A percentile compares a stretch with the other conserved stretches of the same genome.
phyloP scores from a whole-genome alignment of 1,140 invertebrate genomes.

The Hylaeus anthracinus region DNA sequence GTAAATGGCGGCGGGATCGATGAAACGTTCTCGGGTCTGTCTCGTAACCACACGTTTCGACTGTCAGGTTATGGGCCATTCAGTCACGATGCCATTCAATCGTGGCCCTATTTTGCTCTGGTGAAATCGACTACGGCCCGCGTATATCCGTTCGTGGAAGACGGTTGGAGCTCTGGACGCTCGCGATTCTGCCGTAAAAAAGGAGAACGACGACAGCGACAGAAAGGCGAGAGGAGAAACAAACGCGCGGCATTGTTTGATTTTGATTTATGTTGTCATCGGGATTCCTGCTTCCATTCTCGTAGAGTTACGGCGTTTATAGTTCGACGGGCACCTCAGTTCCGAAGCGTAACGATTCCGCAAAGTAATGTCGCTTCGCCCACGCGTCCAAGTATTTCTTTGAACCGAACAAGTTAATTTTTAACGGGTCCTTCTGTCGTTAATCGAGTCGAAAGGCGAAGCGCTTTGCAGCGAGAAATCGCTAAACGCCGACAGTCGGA shows the following conservation, averaged over 20 bases:
- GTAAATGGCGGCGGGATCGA: conserved; percentile 38
- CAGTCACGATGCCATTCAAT: conserved; percentile 56
- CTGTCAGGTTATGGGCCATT: conserved; percentile 56
- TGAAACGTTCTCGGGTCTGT: conserved; percentile 39
- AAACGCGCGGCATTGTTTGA: conserved; percentile 17
- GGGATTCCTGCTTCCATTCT: conserved; percentile 18
- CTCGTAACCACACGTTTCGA: conserved; percentile 47
- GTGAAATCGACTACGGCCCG: conserved; percentile 2
- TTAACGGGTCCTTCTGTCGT: too few relatives aligned
- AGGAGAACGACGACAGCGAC: neutral
- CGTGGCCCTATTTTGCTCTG: conserved; percentile 43
- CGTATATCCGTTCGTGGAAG: neutral
- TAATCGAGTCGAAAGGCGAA: too few relatives aligned
- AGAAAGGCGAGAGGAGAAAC: neutral
- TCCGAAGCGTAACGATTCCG: too few relatives aligned
- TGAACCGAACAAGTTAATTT: too few relatives aligned
- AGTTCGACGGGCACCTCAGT: neutral
- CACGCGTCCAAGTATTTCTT: too few relatives aligned
- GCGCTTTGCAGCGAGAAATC: too few relatives aligned
- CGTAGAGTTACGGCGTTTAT: conserved; percentile 34
- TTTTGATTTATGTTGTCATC: conserved; percentile 8
- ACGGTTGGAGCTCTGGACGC: neutral
- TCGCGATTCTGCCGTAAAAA: neutral
- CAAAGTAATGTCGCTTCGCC: too few relatives aligned
- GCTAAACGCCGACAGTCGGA: too few relatives aligned